Conservation (phyloP, 2,888 invertebrate genomes). For the Leptinotarsa haldemani region DNA sequence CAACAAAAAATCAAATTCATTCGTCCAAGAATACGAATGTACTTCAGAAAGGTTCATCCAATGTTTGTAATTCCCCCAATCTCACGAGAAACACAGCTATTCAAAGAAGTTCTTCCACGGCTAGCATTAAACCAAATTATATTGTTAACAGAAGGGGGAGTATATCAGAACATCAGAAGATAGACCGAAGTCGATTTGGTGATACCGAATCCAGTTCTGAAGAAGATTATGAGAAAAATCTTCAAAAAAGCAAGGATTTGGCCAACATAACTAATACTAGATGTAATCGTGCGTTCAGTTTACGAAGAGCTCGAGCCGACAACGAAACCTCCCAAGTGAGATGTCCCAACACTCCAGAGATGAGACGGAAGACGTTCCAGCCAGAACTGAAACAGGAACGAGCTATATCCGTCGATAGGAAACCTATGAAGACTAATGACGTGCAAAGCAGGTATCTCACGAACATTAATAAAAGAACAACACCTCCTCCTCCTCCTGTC, state of each 20-base stretch:
- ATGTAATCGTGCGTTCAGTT: slow-evolving; percentile 80
- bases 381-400: slow-evolving; percentile 56
- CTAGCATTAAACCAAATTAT: slow-evolving; percentile 62
- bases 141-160: slow-evolving; percentile 55
- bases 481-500: slow-evolving; percentile 44
- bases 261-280: slow-evolving; percentile 69
- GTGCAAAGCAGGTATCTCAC: slow-evolving; percentile 64
- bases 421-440: slow-evolving; percentile 61
- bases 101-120: slow-evolving; percentile 67
- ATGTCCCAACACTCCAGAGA: slow-evolving; percentile 74
- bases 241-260: slow-evolving; percentile 61
- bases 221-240: slow-evolving; percentile 66
- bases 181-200: slow-evolving; percentile 62
- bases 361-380: slow-evolving; percentile 69
- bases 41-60: slow-evolving; percentile 48
- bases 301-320: slow-evolving; percentile 74
- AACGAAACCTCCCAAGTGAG: slow-evolving; percentile 65
- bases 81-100: slow-evolving; percentile 56
- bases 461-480: slow-evolving; percentile 58
- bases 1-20: slow-evolving; percentile 61
- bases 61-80: slow-evolving; percentile 56
- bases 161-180: slow-evolving; percentile 59
- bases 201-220: slow-evolving; percentile 68
- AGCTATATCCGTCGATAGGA: slow-evolving; percentile 64
- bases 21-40: slow-evolving; percentile 59